phyloP scores from a whole-genome alignment of 2,113 vertebrate genomes.

The Morphnarchus princeps region DNA sequence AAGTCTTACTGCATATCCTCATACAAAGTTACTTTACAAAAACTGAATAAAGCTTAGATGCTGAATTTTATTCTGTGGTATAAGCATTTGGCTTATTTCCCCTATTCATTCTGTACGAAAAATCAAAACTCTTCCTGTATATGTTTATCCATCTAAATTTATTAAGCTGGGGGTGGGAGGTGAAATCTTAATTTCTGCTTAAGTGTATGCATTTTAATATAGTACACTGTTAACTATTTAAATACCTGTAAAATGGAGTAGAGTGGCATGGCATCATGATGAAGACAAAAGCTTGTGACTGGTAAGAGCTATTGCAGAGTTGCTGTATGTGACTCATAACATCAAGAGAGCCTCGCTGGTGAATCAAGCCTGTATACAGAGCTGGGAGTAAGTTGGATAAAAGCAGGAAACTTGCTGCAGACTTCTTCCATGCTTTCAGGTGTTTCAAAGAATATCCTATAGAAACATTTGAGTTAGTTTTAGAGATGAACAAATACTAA shows the following conservation, averaged over 20 bases:
- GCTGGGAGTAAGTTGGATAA: conserved; percentile 79
- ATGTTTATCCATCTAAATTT: background rate
- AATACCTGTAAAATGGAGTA: conserved; percentile 93
- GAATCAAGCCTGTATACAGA: conserved; percentile 89
- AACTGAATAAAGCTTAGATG: background rate
- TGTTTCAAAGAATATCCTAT: conserved; percentile 83
- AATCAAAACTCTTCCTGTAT: background rate
- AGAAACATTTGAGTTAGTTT: background rate
- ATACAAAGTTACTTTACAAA: background rate
- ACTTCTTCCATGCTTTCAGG: conserved; percentile 79
- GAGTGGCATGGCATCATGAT: conserved; percentile 97
- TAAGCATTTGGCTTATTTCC: background rate
- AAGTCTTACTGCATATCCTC: background rate
- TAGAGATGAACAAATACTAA: background rate
- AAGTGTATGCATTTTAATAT: background rate
- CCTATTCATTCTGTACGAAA: background rate
- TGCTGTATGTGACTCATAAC: conserved; percentile 84
- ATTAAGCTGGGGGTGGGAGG: background rate
- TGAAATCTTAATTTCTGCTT: background rate
- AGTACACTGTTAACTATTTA: background rate
- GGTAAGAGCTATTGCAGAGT: conserved; percentile 63
- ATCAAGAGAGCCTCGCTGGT: conserved; percentile 92
- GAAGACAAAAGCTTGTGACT: conserved; percentile 72
- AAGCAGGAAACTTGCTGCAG: conserved; percentile 75
- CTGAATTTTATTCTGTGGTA: background rate